A percentile compares a stretch with the other conserved stretches of the same genome.
Conservation (phyloP, 2,113 vertebrate genomes). For the Montifringilla adamsi region DNA sequence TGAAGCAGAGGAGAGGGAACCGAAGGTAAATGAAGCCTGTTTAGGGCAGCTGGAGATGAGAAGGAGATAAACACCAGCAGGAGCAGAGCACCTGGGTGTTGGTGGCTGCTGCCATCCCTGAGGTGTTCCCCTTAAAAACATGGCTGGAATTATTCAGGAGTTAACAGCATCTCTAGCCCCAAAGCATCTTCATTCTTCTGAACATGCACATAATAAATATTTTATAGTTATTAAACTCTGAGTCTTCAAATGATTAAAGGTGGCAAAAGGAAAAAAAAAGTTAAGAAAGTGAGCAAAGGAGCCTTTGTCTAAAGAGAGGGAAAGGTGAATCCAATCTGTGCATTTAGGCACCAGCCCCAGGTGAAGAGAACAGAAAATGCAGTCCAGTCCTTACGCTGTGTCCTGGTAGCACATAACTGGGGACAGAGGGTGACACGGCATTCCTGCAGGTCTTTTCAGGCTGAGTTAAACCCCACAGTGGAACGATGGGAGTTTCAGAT, state of each 20-base stretch:
- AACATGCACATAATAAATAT: background rate
- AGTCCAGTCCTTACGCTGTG: background rate
- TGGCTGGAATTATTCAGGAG: background rate
- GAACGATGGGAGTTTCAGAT: background rate
- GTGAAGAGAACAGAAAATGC: background rate
- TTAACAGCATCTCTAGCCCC: background rate
- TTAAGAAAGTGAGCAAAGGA: background rate
- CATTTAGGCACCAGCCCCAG: too few species aligned
- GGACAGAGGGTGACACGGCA: background rate
- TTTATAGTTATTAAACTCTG: background rate
- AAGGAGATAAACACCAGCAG: background rate
- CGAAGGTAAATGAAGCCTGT: background rate
- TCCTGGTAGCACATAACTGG: background rate
- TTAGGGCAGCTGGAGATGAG: background rate
- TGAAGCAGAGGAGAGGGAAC: background rate
- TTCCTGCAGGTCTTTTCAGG: background rate
- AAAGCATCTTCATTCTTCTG: background rate
- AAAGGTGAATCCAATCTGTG: too few species aligned
- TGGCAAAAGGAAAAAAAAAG: background rate
- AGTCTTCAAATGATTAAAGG: background rate
- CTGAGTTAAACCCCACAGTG: background rate
- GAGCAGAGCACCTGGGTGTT: background rate
- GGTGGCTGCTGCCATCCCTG: background rate
- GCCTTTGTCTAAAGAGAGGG: background rate
- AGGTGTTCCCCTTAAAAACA: background rate